These are phyloP conservation scores for Parapristionchus giblindavisi DNA, from an alignment of 2,888 invertebrate species.

Conservation along the genomic window DNA sequence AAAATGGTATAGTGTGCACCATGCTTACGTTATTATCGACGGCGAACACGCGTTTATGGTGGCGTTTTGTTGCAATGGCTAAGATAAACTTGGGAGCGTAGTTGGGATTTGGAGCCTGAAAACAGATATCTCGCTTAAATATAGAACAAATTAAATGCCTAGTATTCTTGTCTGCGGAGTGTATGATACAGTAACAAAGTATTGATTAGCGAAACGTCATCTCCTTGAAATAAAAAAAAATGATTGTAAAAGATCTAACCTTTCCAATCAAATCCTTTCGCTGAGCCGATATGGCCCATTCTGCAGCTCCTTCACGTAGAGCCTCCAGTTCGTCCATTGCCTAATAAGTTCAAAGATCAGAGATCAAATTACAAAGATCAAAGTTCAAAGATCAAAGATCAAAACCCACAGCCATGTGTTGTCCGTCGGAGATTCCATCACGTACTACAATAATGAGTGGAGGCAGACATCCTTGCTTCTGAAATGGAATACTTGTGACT, in stretches of 20 bases:
- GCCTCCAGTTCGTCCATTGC: slow-evolving; percentile 41
- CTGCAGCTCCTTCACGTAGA: slow-evolving; percentile 41
- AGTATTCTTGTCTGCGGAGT: too few relatives aligned
- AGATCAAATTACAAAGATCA: too few relatives aligned
- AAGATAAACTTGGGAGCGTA: slow-evolving; percentile 54
- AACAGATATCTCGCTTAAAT: too few relatives aligned
- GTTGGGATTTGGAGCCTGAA: slow-evolving; percentile 6
- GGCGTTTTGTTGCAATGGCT: slow-evolving; percentile 58
- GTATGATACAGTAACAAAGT: too few relatives aligned
- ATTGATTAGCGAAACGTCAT: too few relatives aligned
- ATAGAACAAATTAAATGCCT: too few relatives aligned
- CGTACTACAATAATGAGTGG: slow-evolving; percentile 45
- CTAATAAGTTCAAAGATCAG: neutral
- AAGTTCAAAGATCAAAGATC: neutral
- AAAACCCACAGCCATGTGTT: slow-evolving; percentile 44
- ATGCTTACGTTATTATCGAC: neutral
- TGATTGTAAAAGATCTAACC: too few relatives aligned
- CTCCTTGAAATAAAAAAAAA: neutral
- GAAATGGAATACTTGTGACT: too few relatives aligned
- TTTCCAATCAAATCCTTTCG: slow-evolving; percentile 4
- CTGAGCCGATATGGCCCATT: slow-evolving; percentile 18
- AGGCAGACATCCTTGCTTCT: slow-evolving; percentile 41
- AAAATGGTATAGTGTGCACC: neutral
- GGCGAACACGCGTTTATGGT: slow-evolving; percentile 47
- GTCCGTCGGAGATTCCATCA: slow-evolving; percentile 55